phyloP scores from a whole-genome alignment of 2,113 vertebrate species.

The Rhynchopsitta pachyrhyncha region DNA sequence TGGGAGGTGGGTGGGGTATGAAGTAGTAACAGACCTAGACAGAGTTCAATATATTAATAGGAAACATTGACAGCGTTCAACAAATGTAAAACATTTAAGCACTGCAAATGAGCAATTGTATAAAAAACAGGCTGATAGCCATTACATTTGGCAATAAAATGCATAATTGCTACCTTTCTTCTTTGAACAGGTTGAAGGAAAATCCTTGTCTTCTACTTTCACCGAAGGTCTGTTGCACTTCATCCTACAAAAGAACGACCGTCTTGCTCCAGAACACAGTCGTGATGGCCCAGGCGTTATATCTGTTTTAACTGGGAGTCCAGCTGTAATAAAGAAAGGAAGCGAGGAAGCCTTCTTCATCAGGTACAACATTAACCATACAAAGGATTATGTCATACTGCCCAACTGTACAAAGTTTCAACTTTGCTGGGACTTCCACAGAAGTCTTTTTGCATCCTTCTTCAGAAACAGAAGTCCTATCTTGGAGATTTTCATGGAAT shows the following conservation, averaged over 20 bases:
- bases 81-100: not conserved
- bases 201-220: constrained; percentile 97
- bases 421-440: not conserved
- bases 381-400: not conserved
- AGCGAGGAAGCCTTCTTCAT: not conserved
- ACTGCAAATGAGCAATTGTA: not conserved
- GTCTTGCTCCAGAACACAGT: constrained; percentile 92
- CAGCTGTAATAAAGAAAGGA: constrained; percentile 78
- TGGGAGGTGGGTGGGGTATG: fast-evolving
- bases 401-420: not conserved
- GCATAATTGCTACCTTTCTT: constrained; percentile 87
- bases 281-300: constrained; percentile 92
- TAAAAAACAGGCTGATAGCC: not conserved
- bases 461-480: not conserved
- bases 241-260: constrained; percentile 99
- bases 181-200: constrained; percentile 95
- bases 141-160: not conserved
- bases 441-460: not conserved
- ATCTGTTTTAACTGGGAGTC: constrained; percentile 97
- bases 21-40: not conserved
- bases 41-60: not conserved
- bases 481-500: not conserved
- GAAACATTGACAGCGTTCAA: not conserved
- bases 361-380: not conserved
- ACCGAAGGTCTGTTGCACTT: constrained; percentile 97